Percentiles rank a stretch among this genome's conserved stretches.
These are phyloP conservation scores for Hesperophylax magnus DNA, from an alignment of 1,140 invertebrate species.

Conservation along the genomic window DNA sequence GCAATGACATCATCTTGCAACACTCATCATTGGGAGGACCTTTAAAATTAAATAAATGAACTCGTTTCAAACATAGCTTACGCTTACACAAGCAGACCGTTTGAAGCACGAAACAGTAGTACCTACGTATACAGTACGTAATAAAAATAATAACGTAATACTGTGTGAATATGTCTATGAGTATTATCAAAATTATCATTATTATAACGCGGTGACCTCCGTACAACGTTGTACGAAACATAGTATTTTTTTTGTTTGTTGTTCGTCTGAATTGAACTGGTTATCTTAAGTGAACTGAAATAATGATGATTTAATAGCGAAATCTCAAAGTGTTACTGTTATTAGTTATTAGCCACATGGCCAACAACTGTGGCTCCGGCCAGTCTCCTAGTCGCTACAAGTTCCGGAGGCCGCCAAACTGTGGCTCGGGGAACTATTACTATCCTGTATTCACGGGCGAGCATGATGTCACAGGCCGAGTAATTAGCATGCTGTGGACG, in stretches of 20 bases:
- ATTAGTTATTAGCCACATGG: constrained; percentile 32
- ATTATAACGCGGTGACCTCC: not conserved
- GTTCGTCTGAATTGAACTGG: constrained; percentile 30
- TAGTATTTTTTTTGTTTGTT: constrained; percentile 20
- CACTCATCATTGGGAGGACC: too few relatives aligned
- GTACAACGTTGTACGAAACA: not conserved
- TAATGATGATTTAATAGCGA: constrained; percentile 38
- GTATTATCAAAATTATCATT: too few relatives aligned
- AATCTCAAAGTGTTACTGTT: constrained; percentile 21
- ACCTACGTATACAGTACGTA: too few relatives aligned
- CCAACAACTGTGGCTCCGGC: not conserved
- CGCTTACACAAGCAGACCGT: too few relatives aligned
- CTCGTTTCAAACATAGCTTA: too few relatives aligned
- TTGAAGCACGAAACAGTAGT: too few relatives aligned
- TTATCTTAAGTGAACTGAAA: constrained; percentile 28
- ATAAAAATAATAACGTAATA: too few relatives aligned
- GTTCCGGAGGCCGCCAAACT: not conserved
- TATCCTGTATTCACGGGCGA: too few relatives aligned
- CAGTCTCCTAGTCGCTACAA: not conserved
- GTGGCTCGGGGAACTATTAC: not conserved
- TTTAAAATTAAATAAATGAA: too few relatives aligned
- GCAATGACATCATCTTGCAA: too few relatives aligned
- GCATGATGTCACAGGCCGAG: too few relatives aligned
- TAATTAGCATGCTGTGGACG: not conserved
- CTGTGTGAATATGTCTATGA: too few relatives aligned